Evolutionary conservation across 2,113 vertebrate species (phyloP).

Genomic region (Elanus axillaris): DNA sequence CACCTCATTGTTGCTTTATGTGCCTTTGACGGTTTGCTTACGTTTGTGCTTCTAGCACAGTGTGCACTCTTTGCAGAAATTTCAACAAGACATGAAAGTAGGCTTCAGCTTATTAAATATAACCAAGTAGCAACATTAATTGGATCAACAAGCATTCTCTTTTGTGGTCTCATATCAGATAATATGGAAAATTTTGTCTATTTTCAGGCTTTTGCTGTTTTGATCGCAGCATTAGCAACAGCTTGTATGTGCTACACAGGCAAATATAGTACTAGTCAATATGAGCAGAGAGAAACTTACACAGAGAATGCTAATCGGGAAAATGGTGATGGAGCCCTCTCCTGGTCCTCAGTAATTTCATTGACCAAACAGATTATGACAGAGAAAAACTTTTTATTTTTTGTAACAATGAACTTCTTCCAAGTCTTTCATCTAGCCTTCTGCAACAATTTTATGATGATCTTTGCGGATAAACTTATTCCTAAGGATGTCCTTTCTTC

Average conservation of each 20-base stretch:
- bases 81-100: conserved; percentile 71
- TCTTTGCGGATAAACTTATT: conserved; percentile 87
- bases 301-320: neutral
- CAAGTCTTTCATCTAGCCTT: conserved; percentile 87
- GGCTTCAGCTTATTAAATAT: conserved; percentile 81
- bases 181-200: conserved; percentile 82
- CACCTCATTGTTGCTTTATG: conserved; percentile 81
- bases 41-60: conserved; percentile 85
- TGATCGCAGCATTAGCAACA: conserved; percentile 72
- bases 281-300: conserved; percentile 50
- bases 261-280: conserved; percentile 71
- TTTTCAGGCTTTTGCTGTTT: conserved; percentile 76
- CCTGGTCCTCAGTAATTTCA: conserved; percentile 67
- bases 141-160: conserved; percentile 82
- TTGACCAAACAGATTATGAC: conserved; percentile 80
- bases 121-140: conserved; percentile 81
- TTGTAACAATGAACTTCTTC: conserved; percentile 89
- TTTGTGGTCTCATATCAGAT: conserved; percentile 80
- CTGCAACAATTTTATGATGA: conserved; percentile 90
- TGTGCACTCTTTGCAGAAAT: conserved; percentile 84
- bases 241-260: conserved; percentile 84
- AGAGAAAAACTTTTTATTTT: conserved; percentile 82
- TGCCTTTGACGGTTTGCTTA: conserved; percentile 81
- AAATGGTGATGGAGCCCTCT: conserved; percentile 10
- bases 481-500: conserved; percentile 79